These are phyloP conservation scores for Semicossyphus pulcher DNA, from an alignment of 2,113 vertebrate species.

Conservation along the genomic window DNA sequence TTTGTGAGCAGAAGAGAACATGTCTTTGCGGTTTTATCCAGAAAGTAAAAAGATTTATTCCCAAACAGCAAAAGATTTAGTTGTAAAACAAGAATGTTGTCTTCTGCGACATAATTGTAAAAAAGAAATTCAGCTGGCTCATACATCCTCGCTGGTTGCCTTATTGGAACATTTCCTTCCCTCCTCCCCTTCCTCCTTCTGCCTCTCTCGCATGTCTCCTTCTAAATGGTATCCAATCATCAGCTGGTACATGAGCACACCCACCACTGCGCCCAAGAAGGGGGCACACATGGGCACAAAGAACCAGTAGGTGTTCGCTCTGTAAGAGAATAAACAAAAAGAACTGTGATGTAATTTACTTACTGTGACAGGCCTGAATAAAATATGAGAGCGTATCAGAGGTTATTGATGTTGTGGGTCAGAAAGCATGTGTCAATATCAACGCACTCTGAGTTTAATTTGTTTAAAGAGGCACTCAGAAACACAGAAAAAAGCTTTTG, in stretches of 20 bases:
- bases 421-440: background rate
- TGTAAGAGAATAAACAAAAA: constrained; percentile 51
- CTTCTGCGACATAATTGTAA: too few species aligned
- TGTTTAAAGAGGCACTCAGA: background rate
- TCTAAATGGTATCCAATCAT: constrained; percentile 93
- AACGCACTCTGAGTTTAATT: background rate
- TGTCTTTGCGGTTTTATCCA: background rate
- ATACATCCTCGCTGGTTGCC: constrained; percentile 77
- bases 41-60: background rate
- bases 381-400: background rate
- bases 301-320: constrained; percentile 88
- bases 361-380: background rate
- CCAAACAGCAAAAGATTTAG: background rate
- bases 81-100: too few species aligned
- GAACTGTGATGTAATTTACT: background rate
- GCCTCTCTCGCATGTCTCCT: constrained; percentile 77
- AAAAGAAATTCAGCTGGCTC: background rate
- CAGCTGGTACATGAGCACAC: constrained; percentile 91
- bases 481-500: too few species aligned
- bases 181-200: constrained; percentile 60
- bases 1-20: background rate
- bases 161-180: constrained; percentile 81
- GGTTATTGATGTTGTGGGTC: background rate
- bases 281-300: constrained; percentile 92
- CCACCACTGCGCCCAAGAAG: constrained; percentile 88